These are phyloP conservation scores for Macrotis lagotis DNA, from an alignment of 2,113 vertebrate species.

Conservation along the genomic window DNA sequence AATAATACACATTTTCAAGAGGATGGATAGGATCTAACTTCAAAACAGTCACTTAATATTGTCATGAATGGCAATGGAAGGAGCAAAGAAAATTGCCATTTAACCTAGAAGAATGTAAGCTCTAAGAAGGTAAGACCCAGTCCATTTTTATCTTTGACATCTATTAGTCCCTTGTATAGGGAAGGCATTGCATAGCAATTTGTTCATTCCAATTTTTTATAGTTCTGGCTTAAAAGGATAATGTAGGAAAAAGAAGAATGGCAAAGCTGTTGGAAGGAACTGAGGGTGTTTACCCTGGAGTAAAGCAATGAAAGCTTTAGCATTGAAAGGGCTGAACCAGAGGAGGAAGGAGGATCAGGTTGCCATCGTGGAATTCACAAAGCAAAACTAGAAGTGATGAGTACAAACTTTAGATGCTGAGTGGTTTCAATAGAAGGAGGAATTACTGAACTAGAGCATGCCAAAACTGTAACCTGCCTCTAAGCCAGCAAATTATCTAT, in stretches of 20 bases:
- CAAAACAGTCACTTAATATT: not conserved
- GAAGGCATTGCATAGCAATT: not conserved
- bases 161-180: not conserved
- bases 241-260: not conserved
- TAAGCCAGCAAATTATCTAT: not conserved
- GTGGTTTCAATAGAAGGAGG: not conserved
- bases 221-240: not conserved
- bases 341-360: not conserved
- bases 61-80: not conserved
- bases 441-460: not conserved
- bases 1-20: not conserved
- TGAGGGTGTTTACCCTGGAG: not conserved
- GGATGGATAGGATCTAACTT: not conserved
- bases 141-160: not conserved
- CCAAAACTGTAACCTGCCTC: not conserved
- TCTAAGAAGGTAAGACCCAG: not conserved
- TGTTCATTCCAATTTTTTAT: not conserved
- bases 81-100: not conserved
- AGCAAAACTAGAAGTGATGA: not conserved
- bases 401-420: not conserved
- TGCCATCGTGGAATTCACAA: not conserved
- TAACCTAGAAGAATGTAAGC: not conserved
- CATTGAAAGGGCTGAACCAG: not conserved
- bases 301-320: not conserved
- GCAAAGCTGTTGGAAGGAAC: not conserved